Conservation (phyloP, 2,888 invertebrate genomes). For the Icerya purchasi region DNA sequence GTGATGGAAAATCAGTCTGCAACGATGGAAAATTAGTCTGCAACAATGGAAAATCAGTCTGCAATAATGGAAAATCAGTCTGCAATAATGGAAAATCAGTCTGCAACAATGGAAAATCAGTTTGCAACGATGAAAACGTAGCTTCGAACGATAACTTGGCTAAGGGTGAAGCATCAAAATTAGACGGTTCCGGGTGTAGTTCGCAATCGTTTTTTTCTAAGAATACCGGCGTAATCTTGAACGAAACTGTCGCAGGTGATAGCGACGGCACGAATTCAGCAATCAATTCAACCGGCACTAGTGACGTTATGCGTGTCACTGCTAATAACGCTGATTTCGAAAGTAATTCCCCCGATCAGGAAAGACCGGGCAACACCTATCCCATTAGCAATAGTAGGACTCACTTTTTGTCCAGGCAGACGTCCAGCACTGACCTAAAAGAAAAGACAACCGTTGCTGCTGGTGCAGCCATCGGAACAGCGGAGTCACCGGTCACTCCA, state of each 20-base stretch:
- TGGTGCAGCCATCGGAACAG: slow-evolving; percentile 1
- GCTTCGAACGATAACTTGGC: neutral
- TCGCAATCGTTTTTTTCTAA: slow-evolving; percentile 6
- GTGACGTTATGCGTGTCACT: neutral
- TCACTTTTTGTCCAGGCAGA: neutral
- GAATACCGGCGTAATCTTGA: slow-evolving; percentile 7
- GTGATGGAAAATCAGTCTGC: neutral
- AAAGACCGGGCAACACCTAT: too few species aligned
- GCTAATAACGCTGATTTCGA: too few species aligned
- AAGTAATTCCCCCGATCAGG: too few species aligned
- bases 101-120: neutral
- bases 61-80: neutral
- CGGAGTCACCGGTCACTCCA: slow-evolving; percentile 3
- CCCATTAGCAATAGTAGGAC: neutral
- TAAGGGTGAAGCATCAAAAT: neutral
- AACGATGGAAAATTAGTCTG: neutral
- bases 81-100: neutral
- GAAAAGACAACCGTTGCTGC: too few species aligned
- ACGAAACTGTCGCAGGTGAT: neutral
- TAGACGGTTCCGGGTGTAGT: neutral
- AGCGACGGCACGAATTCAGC: neutral
- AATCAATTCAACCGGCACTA: neutral
- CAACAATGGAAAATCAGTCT: neutral
- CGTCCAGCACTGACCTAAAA: neutral
- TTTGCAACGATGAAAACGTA: neutral